Evolutionary conservation across 2,797 vertebrate genomes (phyloP).

Genomic region (Psittacula echo): DNA sequence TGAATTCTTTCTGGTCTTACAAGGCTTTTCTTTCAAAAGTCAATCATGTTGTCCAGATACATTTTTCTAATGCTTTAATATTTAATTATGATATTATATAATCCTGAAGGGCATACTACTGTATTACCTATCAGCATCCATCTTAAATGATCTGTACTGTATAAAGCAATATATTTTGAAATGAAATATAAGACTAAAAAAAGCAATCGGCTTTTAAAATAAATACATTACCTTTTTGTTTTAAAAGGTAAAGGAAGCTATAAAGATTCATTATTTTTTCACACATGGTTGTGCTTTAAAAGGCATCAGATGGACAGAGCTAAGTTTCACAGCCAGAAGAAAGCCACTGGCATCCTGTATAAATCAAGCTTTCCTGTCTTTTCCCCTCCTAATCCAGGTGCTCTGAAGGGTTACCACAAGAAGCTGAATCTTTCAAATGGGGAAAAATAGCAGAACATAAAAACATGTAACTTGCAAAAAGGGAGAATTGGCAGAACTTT

Average conservation of each 20-base stretch:
- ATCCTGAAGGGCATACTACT: neutral
- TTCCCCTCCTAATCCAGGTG: conserved; percentile 12
- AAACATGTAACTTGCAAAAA: neutral
- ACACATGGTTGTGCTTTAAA: conserved; percentile 66
- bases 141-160: neutral
- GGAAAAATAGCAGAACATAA: neutral
- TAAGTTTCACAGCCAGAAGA: conserved; percentile 53
- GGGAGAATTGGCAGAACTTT: neutral
- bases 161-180: conserved; percentile 13
- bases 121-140: neutral
- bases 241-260: conserved; percentile 32
- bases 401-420: neutral
- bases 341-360: conserved; percentile 35
- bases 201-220: neutral
- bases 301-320: conserved; percentile 36
- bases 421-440: neutral
- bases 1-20: neutral
- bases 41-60: neutral
- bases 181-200: conserved; percentile 28
- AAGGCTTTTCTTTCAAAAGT: conserved; percentile 22
- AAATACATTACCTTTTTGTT: conserved; percentile 16
- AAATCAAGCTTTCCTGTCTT: conserved; percentile 54
- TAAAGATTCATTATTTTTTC: conserved; percentile 57
- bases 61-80: neutral
- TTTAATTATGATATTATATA: neutral